These are phyloP conservation scores for Crepidodera aurea DNA, from an alignment of 2,888 invertebrate species.

Conservation along the genomic window DNA sequence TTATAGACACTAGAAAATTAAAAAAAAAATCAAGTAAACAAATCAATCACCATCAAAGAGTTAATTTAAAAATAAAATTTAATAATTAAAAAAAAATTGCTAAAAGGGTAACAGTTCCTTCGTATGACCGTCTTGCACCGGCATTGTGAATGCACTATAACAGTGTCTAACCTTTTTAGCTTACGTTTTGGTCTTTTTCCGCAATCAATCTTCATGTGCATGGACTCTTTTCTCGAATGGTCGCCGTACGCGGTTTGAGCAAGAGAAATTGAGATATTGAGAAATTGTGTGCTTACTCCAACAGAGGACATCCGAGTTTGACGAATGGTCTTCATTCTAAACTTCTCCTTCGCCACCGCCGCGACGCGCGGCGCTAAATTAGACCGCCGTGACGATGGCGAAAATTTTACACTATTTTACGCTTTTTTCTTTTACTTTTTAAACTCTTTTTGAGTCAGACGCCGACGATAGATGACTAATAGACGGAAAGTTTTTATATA, in stretches of 20 bases:
- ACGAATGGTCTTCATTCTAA: constrained; percentile 24
- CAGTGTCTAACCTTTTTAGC: constrained; percentile 4
- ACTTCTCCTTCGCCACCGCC: background rate
- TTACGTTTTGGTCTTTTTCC: constrained; percentile 42
- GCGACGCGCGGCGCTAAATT: background rate
- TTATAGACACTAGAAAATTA: too few relatives aligned
- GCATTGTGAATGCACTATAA: constrained; percentile 10
- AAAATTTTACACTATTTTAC: background rate
- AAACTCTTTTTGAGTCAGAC: background rate
- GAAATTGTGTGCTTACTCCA: constrained; percentile 22
- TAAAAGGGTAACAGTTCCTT: too few relatives aligned
- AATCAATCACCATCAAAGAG: too few relatives aligned
- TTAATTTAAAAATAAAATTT: too few relatives aligned
- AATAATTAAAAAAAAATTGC: too few relatives aligned
- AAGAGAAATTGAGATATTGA: constrained; percentile 43
- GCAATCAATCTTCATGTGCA: constrained; percentile 48
- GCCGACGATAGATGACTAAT: background rate
- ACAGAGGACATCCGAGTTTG: constrained; percentile 27
- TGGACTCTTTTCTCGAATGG: constrained; percentile 40
- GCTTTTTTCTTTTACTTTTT: background rate
- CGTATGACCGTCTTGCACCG: background rate
- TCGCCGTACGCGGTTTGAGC: constrained; percentile 36
- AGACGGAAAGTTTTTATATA: background rate
- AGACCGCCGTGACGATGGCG: background rate
- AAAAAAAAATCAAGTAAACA: too few relatives aligned